These are phyloP conservation scores for Odobenus rosmarus DNA, from an alignment of 2,113 vertebrate species.

Conservation along the genomic window DNA sequence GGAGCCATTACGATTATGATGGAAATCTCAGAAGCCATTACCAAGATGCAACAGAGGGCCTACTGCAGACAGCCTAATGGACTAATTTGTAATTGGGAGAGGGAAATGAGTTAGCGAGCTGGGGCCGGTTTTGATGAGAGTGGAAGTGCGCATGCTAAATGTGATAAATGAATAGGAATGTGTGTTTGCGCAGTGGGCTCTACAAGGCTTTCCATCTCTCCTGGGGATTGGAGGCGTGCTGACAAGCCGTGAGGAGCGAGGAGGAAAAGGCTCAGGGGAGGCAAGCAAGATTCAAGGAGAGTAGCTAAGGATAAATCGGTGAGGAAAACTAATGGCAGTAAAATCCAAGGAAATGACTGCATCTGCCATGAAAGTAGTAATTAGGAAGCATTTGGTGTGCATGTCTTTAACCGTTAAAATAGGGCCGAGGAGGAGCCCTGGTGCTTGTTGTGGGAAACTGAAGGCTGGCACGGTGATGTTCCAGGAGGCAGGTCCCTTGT, in stretches of 20 bases:
- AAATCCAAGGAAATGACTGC: constrained; percentile 86
- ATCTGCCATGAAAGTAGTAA: constrained; percentile 86
- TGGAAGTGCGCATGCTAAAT: constrained; percentile 93
- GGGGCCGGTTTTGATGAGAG: constrained; percentile 94
- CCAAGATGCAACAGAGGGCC: constrained; percentile 96
- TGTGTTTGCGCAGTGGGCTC: constrained; percentile 91
- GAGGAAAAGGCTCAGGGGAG: constrained; percentile 86
- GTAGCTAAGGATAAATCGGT: constrained; percentile 90
- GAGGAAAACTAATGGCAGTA: constrained; percentile 89
- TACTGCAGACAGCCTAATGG: constrained; percentile 99
- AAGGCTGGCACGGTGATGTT: neutral
- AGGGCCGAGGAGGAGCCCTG: constrained; percentile 72
- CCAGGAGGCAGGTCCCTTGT: neutral
- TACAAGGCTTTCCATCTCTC: constrained; percentile 89
- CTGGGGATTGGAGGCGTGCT: constrained; percentile 87
- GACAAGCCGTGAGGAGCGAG: constrained; percentile 86
- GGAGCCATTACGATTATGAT: constrained; percentile 99
- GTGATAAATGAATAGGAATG: constrained; percentile 95
- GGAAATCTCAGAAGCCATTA: constrained; percentile 99
- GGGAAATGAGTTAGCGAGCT: constrained; percentile 96
- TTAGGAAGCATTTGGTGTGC: constrained; percentile 89
- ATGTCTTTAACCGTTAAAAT: constrained; percentile 87
- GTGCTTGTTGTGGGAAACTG: constrained; percentile 76
- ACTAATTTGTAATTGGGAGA: constrained; percentile 99
- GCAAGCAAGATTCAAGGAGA: constrained; percentile 85